phyloP scores from a whole-genome alignment of 2,888 invertebrate genomes.

The Lasioglossum lativentre region DNA sequence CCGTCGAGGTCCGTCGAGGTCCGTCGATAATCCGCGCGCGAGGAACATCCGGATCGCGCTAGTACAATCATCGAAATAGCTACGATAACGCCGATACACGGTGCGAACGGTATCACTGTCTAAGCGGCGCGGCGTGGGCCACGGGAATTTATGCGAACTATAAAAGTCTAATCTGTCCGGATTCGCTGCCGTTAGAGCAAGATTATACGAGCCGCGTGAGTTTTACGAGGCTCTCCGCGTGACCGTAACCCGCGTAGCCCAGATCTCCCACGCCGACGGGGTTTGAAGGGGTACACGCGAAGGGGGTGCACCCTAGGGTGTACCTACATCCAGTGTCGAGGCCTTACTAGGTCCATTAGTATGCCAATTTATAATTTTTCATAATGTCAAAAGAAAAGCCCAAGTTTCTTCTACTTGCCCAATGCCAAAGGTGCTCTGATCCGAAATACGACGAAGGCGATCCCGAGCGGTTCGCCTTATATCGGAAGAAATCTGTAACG shows the following conservation, averaged over 20 bases:
- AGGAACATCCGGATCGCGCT: conserved; percentile 27
- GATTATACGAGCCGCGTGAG: conserved; percentile 50
- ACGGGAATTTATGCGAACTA: conserved; percentile 49
- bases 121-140: neutral
- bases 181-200: conserved; percentile 42
- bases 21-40: conserved; percentile 27
- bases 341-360: too few species aligned
- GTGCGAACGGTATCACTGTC: conserved; percentile 4
- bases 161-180: conserved; percentile 61
- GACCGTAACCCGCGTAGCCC: conserved; percentile 24
- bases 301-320: too few species aligned
- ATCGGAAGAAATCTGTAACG: too few species aligned
- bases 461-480: too few species aligned
- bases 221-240: conserved; percentile 40
- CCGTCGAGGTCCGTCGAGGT: neutral
- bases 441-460: neutral
- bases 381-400: too few species aligned
- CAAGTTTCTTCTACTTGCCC: too few species aligned
- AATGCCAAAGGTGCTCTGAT: too few species aligned
- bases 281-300: neutral
- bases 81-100: conserved; percentile 41
- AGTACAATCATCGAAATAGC: conserved; percentile 58
- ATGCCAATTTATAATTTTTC: too few species aligned
- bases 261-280: conserved; percentile 4
- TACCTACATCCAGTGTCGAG: too few species aligned